Percentiles rank a stretch among this genome's conserved stretches.
Conservation (phyloP, 2,797 vertebrate species). For the Taeniopygia guttata region DNA sequence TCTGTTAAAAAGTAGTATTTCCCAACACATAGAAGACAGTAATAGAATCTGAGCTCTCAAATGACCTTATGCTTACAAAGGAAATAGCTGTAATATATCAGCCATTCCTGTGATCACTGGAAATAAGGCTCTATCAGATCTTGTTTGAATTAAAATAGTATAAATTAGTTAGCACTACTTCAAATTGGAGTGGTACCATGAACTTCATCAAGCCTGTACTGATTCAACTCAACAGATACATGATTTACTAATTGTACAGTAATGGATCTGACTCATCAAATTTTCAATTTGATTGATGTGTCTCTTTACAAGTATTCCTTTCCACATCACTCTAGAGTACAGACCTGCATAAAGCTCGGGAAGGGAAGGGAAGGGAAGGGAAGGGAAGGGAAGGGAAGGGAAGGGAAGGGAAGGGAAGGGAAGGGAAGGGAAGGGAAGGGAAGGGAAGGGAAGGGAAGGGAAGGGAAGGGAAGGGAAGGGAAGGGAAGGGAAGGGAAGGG, state of each 20-base stretch:
- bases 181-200: neutral
- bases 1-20: slow-evolving; percentile 59
- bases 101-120: neutral
- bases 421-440: neutral
- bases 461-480: neutral
- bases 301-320: neutral
- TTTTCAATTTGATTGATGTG: neutral
- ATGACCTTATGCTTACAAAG: slow-evolving; percentile 52
- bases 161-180: neutral
- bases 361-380: neutral
- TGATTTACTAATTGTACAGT: slow-evolving; percentile 32
- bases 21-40: slow-evolving; percentile 40
- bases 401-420: neutral
- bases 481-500: neutral
- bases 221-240: neutral
- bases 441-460: neutral
- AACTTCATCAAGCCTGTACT: neutral
- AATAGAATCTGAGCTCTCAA: slow-evolving; percentile 49
- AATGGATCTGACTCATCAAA: slow-evolving; percentile 2
- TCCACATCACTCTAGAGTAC: neutral
- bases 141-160: slow-evolving; percentile 25
- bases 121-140: slow-evolving; percentile 24
- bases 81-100: slow-evolving; percentile 43
- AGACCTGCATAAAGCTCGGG: neutral
- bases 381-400: neutral